phyloP scores from a whole-genome alignment of 1,140 invertebrate species.

The Aleiodes sp. region DNA sequence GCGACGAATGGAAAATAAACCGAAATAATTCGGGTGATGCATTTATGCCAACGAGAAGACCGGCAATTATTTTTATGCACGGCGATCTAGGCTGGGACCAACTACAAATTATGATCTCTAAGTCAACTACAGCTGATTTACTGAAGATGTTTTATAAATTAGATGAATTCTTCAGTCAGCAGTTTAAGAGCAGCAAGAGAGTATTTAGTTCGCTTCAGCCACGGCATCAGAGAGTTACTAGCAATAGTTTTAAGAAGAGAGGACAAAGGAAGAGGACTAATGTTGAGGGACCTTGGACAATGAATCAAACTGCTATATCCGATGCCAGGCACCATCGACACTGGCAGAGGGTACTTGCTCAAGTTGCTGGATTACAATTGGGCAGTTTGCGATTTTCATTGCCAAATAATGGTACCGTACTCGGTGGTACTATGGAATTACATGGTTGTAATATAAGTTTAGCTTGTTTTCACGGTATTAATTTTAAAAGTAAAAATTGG shows the following conservation, averaged over 20 bases:
- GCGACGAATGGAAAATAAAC: slow-evolving; percentile 84
- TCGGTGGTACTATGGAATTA: slow-evolving; percentile 93
- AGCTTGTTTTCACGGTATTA: slow-evolving; percentile 97
- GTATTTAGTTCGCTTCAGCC: slow-evolving; percentile 84
- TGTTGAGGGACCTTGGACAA: slow-evolving; percentile 55
- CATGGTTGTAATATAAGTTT: slow-evolving; percentile 92
- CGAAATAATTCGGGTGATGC: slow-evolving; percentile 60
- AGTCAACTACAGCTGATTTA: slow-evolving; percentile 95
- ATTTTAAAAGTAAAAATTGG: slow-evolving; percentile 97
- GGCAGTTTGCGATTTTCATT: slow-evolving; percentile 72
- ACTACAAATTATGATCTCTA: slow-evolving; percentile 94
- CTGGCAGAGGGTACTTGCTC: slow-evolving; percentile 84
- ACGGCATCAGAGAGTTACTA: slow-evolving; percentile 62
- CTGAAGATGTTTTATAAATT: slow-evolving; percentile 96
- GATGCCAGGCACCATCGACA: slow-evolving; percentile 87
- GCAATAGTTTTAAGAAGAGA: slow-evolving; percentile 65
- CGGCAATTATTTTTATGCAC: slow-evolving; percentile 92
- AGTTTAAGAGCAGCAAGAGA: slow-evolving; percentile 92
- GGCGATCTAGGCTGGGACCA: slow-evolving; percentile 95
- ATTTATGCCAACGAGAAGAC: slow-evolving; percentile 72
- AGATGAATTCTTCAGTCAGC: slow-evolving; percentile 96
- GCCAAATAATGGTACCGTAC: slow-evolving; percentile 77
- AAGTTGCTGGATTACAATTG: slow-evolving; percentile 79
- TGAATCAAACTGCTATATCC: slow-evolving; percentile 61
- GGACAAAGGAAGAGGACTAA: slow-evolving; percentile 57